Evolutionary conservation across 2,113 vertebrate genomes (phyloP).

Genomic region (Ivindomyrus marchei): DNA sequence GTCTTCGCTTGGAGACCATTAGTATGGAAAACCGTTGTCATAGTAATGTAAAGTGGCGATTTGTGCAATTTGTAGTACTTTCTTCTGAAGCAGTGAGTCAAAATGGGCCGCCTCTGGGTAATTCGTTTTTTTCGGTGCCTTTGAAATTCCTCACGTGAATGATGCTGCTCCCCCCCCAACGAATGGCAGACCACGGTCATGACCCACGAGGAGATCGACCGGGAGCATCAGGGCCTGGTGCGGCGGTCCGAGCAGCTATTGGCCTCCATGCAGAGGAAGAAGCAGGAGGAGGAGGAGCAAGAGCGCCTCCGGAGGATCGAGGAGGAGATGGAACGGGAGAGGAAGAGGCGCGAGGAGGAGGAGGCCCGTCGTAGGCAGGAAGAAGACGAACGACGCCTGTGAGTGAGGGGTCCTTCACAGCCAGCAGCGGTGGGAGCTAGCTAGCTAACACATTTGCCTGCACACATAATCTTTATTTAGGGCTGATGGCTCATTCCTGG

Average conservation of each 20-base stretch:
- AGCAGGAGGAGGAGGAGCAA: conserved; percentile 86
- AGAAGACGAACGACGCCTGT: conserved; percentile 84
- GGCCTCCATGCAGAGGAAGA: conserved; percentile 83
- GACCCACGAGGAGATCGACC: conserved; percentile 82
- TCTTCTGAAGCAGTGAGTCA: not conserved
- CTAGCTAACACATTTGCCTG: not conserved
- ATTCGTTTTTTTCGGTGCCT: not conserved
- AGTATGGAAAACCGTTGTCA: not conserved
- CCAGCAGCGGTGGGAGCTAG: not conserved
- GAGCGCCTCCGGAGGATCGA: conserved; percentile 82
- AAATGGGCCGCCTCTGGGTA: not conserved
- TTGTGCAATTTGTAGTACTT: not conserved
- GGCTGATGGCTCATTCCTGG: not conserved
- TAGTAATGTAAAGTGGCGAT: not conserved
- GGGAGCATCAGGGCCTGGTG: conserved; percentile 79
- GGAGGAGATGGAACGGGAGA: conserved; percentile 91
- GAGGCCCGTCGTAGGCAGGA: conserved; percentile 76
- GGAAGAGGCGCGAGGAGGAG: conserved; percentile 75
- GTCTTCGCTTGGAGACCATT: not conserved
- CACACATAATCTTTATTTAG: not conserved
- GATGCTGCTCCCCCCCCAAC: conserved; percentile 4
- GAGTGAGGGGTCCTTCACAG: conserved; percentile 44
- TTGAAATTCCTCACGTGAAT: not conserved
- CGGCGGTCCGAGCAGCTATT: conserved; percentile 83
- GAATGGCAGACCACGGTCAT: conserved; percentile 68